Evolutionary conservation across 1,140 invertebrate genomes (phyloP).

Genomic region (Pseudoatta argentina): DNA sequence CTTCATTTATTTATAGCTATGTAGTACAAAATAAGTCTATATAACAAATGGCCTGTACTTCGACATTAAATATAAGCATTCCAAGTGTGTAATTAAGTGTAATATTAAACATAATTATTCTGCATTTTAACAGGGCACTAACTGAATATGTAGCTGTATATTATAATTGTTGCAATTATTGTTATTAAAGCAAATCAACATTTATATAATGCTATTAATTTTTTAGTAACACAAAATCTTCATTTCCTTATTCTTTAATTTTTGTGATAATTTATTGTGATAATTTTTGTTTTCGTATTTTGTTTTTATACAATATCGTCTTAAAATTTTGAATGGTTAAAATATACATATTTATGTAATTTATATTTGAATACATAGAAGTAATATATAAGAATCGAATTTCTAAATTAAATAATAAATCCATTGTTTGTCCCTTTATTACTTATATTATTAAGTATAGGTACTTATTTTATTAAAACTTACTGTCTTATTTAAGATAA

Average conservation of each 20-base stretch:
- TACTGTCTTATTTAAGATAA: not conserved
- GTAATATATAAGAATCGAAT: not conserved
- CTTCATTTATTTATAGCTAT: constrained; percentile 31
- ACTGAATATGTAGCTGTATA: not conserved
- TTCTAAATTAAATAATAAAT: constrained; percentile 2
- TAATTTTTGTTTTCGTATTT: not conserved
- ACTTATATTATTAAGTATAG: not conserved
- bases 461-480: not conserved
- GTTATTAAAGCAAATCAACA: constrained; percentile 21
- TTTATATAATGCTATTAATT: not conserved
- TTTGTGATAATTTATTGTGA: not conserved
- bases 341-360: not conserved
- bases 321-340: not conserved
- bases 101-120: not conserved
- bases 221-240: not conserved
- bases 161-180: constrained; percentile 26
- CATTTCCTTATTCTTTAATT: not conserved
- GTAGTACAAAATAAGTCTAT: constrained; percentile 13
- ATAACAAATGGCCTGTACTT: not conserved
- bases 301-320: not conserved
- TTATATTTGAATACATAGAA: constrained; percentile 1
- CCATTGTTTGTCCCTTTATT: not conserved
- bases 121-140: constrained; percentile 24
- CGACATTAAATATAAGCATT: constrained; percentile 4
- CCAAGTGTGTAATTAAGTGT: not conserved